A percentile compares a stretch with the other conserved stretches of the same genome.
phyloP scores from a whole-genome alignment of 2,888 invertebrate genomes.

The Cryptus viduatorius region DNA sequence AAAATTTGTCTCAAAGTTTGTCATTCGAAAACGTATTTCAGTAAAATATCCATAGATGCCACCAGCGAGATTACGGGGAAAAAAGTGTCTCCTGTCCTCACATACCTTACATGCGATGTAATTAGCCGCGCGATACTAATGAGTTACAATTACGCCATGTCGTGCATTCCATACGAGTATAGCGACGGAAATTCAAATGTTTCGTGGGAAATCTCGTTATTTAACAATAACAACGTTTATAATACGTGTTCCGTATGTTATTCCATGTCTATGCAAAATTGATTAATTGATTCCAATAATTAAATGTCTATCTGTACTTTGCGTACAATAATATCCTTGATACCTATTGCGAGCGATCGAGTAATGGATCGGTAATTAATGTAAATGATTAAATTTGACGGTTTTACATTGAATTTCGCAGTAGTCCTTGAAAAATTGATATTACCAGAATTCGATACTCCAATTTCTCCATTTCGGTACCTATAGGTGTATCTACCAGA shows the following conservation, averaged over 20 bases:
- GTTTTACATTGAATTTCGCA: not conserved
- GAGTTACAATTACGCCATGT: constrained; percentile 1
- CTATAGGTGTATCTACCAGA: not conserved
- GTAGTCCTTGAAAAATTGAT: not conserved
- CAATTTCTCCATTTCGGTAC: not conserved
- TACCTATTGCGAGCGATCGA: not conserved
- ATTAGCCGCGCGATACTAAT: constrained; percentile 3
- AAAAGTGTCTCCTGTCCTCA: not conserved
- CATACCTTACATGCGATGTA: not conserved
- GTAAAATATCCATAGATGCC: not conserved
- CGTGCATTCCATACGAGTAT: not conserved
- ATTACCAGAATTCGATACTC: not conserved
- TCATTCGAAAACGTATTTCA: not conserved
- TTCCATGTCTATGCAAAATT: not conserved
- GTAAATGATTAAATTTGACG: not conserved
- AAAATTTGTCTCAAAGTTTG: not conserved
- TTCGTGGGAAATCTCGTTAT: not conserved
- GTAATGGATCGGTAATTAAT: constrained; percentile 1
- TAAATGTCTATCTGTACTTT: not conserved
- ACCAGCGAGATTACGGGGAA: not conserved
- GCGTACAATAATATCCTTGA: not conserved
- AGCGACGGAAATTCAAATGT: not conserved
- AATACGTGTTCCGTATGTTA: not conserved
- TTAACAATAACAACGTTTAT: not conserved
- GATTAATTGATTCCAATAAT: constrained; percentile 6